phyloP scores from a whole-genome alignment of 2,888 invertebrate species.

The Antheraea yamamai region DNA sequence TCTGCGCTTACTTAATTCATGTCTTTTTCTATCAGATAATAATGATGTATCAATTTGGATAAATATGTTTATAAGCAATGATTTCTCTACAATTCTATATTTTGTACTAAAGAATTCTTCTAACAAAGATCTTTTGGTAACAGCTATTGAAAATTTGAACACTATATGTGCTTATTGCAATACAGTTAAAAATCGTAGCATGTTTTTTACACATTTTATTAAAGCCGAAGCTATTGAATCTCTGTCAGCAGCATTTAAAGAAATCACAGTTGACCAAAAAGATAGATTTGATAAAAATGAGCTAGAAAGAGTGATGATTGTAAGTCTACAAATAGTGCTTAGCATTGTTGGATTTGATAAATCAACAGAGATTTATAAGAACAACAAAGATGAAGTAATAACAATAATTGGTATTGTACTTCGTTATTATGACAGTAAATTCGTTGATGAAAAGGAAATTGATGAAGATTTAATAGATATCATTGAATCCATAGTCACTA shows the following conservation, averaged over 20 bases:
- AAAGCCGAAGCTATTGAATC: slow-evolving; percentile 57
- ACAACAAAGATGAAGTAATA: slow-evolving; percentile 48
- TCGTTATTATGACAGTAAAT: slow-evolving; percentile 63
- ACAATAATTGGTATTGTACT: slow-evolving; percentile 59
- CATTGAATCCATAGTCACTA: slow-evolving; percentile 59
- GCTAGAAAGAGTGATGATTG: slow-evolving; percentile 61
- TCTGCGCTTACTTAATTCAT: slow-evolving; percentile 85
- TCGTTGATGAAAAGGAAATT: slow-evolving; percentile 60
- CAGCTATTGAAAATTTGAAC: slow-evolving; percentile 83
- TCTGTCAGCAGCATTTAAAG: slow-evolving; percentile 56
- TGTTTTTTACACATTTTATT: slow-evolving; percentile 64
- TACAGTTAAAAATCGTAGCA: slow-evolving; percentile 48
- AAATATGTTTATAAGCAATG: slow-evolving; percentile 67
- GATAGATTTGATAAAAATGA: slow-evolving; percentile 54
- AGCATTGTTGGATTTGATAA: slow-evolving; percentile 66
- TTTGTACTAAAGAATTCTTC: slow-evolving; percentile 89
- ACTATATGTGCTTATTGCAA: slow-evolving; percentile 77
- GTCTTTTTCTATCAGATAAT: slow-evolving; percentile 67
- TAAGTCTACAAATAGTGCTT: slow-evolving; percentile 63
- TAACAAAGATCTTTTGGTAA: slow-evolving; percentile 82
- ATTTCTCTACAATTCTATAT: slow-evolving; percentile 82
- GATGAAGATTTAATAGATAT: slow-evolving; percentile 66
- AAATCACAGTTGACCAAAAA: slow-evolving; percentile 55
- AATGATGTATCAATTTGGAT: slow-evolving; percentile 74
- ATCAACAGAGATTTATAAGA: slow-evolving; percentile 52